Conservation (phyloP, 1,140 invertebrate species). For the Rhopalosiphum padi region DNA sequence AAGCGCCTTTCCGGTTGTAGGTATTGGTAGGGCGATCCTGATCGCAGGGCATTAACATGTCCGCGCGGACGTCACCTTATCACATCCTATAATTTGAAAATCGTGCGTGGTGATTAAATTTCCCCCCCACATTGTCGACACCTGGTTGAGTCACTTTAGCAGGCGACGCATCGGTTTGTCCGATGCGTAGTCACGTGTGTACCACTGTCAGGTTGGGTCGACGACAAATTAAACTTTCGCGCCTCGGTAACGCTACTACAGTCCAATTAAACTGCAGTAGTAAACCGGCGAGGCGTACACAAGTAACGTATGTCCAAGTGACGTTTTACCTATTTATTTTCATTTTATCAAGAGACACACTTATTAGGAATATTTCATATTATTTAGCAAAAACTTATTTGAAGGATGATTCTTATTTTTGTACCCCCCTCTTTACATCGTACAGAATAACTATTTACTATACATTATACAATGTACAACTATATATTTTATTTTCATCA, state of each 20-base stretch:
- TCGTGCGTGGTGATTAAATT: neutral
- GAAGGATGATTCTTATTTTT: no score
- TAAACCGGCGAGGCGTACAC: slow-evolving; percentile 20
- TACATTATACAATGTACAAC: no score
- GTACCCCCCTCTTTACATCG: no score
- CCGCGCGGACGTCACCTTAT: no score
- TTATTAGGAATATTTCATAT: no score
- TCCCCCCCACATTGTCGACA: neutral
- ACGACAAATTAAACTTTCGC: neutral
- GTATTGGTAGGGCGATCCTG: no score
- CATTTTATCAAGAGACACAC: no score
- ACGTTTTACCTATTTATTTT: no score
- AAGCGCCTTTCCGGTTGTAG: neutral
- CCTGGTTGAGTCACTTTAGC: neutral
- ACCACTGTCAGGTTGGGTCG: neutral
- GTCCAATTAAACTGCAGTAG: neutral
- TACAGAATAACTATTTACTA: no score
- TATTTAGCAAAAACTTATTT: no score
- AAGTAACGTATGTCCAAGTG: neutral
- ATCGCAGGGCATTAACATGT: neutral
- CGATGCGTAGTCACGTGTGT: slow-evolving; percentile 1
- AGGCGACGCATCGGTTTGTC: slow-evolving; percentile 10
- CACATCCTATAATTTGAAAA: neutral
- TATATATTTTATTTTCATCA: no score
- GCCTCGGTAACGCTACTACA: neutral